A percentile compares a stretch with the other conserved stretches of the same genome.
Conservation (phyloP, 1,140 invertebrate genomes). For the Zaprionus capensis region DNA sequence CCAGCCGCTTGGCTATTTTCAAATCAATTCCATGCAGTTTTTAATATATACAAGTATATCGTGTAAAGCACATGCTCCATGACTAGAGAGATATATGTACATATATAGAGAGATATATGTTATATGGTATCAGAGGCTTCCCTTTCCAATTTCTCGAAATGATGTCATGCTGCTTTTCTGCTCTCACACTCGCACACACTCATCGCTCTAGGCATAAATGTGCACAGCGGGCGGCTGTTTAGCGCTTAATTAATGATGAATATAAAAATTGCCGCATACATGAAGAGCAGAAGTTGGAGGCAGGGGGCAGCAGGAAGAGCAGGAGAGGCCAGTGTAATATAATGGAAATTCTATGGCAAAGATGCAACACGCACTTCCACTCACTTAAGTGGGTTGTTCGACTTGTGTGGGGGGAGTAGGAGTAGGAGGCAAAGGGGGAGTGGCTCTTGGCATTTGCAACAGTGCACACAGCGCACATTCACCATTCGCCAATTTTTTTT, state of each 20-base stretch:
- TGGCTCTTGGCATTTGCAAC: constrained; percentile 20
- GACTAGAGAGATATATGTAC: neutral
- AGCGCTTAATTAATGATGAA: constrained; percentile 82
- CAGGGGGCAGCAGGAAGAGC: too few relatives aligned
- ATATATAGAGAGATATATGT: neutral
- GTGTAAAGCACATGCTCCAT: constrained; percentile 18
- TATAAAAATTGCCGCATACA: constrained; percentile 75
- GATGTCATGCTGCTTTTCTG: constrained; percentile 67
- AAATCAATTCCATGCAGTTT: constrained; percentile 81
- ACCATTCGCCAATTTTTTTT: constrained; percentile 57
- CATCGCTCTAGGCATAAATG: constrained; percentile 54
- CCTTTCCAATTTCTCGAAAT: constrained; percentile 70
- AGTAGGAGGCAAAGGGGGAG: neutral
- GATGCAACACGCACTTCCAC: constrained; percentile 49
- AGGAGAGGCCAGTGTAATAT: constrained; percentile 13
- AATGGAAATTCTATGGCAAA: constrained; percentile 50
- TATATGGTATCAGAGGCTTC: constrained; percentile 35
- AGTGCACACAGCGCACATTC: constrained; percentile 17
- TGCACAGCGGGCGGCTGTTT: constrained; percentile 74
- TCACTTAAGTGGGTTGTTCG: constrained; percentile 27
- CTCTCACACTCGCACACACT: constrained; percentile 27
- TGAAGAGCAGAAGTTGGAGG: neutral
- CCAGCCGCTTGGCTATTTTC: constrained; percentile 59
- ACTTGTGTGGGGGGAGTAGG: neutral
- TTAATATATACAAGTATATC: constrained; percentile 53